Evolutionary conservation across 1,140 invertebrate species (phyloP).

Genomic region (Gonatopus flavifemur): DNA sequence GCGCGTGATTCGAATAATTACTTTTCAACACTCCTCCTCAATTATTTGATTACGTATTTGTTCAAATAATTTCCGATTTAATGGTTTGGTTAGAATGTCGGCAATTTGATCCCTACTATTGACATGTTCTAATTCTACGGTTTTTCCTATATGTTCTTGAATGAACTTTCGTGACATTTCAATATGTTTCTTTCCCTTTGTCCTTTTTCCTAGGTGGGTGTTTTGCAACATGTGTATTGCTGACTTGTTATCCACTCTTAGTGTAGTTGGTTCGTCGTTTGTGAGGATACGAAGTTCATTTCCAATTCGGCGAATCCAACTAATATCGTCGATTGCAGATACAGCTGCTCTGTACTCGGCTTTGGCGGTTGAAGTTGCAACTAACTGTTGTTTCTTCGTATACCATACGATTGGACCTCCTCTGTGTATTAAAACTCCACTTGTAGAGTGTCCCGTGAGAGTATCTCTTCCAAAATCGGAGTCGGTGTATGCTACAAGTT

Average conservation of each 20-base stretch:
- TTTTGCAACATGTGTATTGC: constrained; percentile 7
- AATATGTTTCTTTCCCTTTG: constrained; percentile 12
- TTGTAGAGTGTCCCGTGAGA: not conserved
- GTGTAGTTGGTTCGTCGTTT: no score
- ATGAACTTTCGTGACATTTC: no score
- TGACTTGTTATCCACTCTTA: constrained; percentile 9
- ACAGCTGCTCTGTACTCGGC: constrained; percentile 2
- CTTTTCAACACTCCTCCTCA: no score
- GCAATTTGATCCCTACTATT: no score
- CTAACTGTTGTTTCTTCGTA: not conserved
- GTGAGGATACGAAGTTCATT: no score
- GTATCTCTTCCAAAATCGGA: constrained; percentile 7
- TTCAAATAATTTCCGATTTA: no score
- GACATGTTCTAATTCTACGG: no score
- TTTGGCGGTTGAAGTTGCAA: not conserved
- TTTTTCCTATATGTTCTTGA: no score
- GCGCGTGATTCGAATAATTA: no score
- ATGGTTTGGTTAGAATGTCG: no score
- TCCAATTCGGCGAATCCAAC: no score
- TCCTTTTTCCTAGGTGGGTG: constrained; percentile 1
- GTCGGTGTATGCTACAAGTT: constrained; percentile 3
- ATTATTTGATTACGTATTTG: no score
- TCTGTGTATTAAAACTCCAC: not conserved
- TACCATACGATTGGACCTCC: not conserved
- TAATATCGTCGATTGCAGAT: constrained; percentile 4